phyloP scores from a whole-genome alignment of 2,888 invertebrate species.

The Ectemnius lituratus region DNA sequence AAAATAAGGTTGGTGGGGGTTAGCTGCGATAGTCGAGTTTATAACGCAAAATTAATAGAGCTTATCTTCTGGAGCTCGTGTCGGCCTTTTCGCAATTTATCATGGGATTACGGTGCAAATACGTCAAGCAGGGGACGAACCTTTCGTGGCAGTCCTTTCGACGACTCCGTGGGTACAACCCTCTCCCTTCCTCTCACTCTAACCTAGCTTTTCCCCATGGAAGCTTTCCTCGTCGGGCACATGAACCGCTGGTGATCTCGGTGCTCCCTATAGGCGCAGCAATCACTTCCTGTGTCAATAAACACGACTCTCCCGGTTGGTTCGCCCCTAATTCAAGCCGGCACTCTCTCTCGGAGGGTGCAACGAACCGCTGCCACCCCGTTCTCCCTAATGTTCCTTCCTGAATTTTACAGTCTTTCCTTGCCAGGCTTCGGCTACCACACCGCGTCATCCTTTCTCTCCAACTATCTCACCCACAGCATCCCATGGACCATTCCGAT shows the following conservation, averaged over 20 bases:
- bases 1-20: background rate
- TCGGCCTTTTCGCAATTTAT: constrained; percentile 74
- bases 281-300: constrained; percentile 76
- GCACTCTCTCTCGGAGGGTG: constrained; percentile 49
- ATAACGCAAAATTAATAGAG: constrained; percentile 77
- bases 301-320: constrained; percentile 70
- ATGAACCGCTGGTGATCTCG: constrained; percentile 22
- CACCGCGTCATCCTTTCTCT: constrained; percentile 9
- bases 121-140: constrained; percentile 61
- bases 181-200: constrained; percentile 5
- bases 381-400: constrained; percentile 56
- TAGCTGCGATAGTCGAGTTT: constrained; percentile 62
- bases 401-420: constrained; percentile 59
- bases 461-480: no score
- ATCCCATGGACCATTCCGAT: background rate
- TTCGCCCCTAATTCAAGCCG: constrained; percentile 65
- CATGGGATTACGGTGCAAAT: constrained; percentile 77
- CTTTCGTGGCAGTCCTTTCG: constrained; percentile 28
- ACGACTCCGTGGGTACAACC: background rate
- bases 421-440: constrained; percentile 14
- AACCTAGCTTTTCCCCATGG: constrained; percentile 13
- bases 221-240: constrained; percentile 28
- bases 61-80: constrained; percentile 67
- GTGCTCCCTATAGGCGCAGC: constrained; percentile 60
- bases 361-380: constrained; percentile 63